These are phyloP conservation scores for Brachyrhaphis roseni DNA, from an alignment of 2,797 vertebrate species.

Conservation along the genomic window DNA sequence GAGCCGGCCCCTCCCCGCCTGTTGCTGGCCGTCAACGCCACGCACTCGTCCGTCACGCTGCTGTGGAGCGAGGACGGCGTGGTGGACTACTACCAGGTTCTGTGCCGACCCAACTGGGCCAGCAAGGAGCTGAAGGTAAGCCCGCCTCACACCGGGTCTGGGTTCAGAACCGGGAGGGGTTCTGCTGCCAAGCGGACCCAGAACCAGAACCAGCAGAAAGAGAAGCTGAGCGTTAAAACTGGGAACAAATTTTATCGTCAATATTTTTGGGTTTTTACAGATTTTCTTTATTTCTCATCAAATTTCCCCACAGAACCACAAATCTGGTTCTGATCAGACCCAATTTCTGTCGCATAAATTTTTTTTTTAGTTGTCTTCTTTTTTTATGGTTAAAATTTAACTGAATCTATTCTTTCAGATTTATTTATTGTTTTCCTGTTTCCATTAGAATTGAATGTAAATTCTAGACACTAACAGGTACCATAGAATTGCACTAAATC, in stretches of 20 bases:
- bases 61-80: slow-evolving; percentile 95
- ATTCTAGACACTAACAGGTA: too few relatives aligned
- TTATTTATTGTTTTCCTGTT: background rate
- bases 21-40: slow-evolving; percentile 91
- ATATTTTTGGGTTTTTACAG: background rate
- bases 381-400: background rate
- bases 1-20: slow-evolving; percentile 93
- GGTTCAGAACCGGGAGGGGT: background rate
- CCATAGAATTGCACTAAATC: too few relatives aligned
- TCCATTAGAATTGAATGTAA: background rate
- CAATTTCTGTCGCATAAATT: background rate
- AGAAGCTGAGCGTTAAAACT: background rate
- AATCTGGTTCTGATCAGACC: background rate
- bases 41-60: slow-evolving; percentile 90
- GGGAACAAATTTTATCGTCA: background rate
- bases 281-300: background rate
- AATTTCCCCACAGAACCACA: too few relatives aligned
- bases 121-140: slow-evolving; percentile 75
- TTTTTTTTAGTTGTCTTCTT: background rate
- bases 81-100: slow-evolving; percentile 91
- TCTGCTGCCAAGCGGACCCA: too few relatives aligned
- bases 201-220: background rate
- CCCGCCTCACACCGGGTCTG: background rate
- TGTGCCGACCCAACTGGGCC: slow-evolving; percentile 80
- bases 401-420: background rate